These are phyloP conservation scores for Chitala chitala DNA, from an alignment of 2,113 vertebrate species.

Conservation along the genomic window DNA sequence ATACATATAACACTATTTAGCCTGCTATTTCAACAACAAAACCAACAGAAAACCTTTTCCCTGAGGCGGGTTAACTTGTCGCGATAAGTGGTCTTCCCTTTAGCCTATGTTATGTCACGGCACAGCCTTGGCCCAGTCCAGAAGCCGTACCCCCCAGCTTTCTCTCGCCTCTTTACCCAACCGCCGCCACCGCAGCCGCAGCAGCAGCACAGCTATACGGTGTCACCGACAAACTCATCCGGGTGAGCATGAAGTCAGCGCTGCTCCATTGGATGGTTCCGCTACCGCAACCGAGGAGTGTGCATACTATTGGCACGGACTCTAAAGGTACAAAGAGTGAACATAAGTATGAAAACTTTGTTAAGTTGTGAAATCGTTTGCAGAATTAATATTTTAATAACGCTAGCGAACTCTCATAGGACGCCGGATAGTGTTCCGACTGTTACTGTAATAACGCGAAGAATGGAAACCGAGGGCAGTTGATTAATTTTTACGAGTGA, in stretches of 20 bases:
- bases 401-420: no score
- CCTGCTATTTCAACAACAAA: background rate
- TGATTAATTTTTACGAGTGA: no score
- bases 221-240: slow-evolving; percentile 40
- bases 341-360: no score
- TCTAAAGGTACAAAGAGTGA: no score
- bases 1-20: background rate
- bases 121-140: slow-evolving; percentile 3
- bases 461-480: no score
- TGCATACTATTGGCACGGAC: no score
- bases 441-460: no score
- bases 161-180: background rate
- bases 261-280: background rate
- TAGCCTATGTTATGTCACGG: background rate
- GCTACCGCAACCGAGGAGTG: background rate
- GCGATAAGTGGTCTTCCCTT: background rate
- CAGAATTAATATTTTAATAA: no score
- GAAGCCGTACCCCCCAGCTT: background rate
- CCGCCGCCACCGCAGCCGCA: background rate
- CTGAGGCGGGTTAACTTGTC: background rate
- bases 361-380: no score
- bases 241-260: slow-evolving; percentile 19
- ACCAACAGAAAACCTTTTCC: background rate
- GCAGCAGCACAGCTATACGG: background rate
- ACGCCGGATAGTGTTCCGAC: no score